phyloP scores from a whole-genome alignment of 1,140 invertebrate genomes.

The Lamellibrachia luymesi region DNA sequence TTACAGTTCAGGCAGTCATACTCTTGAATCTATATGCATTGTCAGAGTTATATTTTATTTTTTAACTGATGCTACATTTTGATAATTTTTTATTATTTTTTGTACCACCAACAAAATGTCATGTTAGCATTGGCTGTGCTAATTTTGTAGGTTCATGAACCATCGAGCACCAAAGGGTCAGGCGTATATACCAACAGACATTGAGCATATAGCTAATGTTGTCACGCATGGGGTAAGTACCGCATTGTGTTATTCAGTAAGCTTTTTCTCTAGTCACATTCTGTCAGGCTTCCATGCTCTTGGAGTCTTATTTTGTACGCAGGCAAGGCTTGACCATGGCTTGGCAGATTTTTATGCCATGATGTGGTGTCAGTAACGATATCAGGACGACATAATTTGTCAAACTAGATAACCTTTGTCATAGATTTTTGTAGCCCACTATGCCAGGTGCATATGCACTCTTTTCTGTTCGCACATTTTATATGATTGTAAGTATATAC shows the following conservation, averaged over 20 bases:
- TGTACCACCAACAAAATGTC: background rate
- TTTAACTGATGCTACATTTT: too few species aligned
- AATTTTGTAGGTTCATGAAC: constrained; percentile 67
- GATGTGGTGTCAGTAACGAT: too few species aligned
- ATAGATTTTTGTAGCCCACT: too few species aligned
- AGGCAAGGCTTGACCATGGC: too few species aligned
- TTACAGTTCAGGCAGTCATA: too few species aligned
- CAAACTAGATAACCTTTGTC: too few species aligned
- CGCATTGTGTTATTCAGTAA: background rate
- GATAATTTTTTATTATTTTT: background rate
- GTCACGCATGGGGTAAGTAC: constrained; percentile 76
- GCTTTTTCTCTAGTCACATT: background rate
- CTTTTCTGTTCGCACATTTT: too few species aligned
- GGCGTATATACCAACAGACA: constrained; percentile 72
- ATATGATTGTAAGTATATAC: background rate
- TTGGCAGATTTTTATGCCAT: too few species aligned
- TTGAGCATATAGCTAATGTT: constrained; percentile 89
- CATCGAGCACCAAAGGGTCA: constrained; percentile 63
- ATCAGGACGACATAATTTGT: too few species aligned
- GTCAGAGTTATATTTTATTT: too few species aligned
- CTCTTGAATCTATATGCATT: too few species aligned
- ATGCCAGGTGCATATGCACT: too few species aligned
- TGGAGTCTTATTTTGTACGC: background rate
- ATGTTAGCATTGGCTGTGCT: background rate
- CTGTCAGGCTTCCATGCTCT: background rate